phyloP scores from a whole-genome alignment of 2,888 invertebrate genomes.

The Bombylius major region DNA sequence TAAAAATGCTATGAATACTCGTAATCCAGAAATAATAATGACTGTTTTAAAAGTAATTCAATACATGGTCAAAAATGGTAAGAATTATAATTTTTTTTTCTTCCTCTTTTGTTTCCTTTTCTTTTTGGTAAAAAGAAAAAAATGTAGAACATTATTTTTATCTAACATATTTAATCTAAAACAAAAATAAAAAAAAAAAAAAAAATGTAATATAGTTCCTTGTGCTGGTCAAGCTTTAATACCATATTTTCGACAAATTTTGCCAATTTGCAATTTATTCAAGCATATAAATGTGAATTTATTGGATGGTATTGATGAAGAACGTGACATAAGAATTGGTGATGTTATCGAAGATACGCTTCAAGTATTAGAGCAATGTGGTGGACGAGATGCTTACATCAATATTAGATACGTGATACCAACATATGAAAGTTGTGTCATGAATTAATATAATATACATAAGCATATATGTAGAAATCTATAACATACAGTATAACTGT shows the following conservation, averaged over 20 bases:
- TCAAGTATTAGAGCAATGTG: slow-evolving; percentile 77
- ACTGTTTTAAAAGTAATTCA: slow-evolving; percentile 73
- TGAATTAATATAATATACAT: not conserved
- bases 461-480: too few species aligned
- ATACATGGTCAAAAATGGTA: slow-evolving; percentile 48
- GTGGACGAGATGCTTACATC: slow-evolving; percentile 91
- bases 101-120: not conserved
- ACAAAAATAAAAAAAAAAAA: too few species aligned
- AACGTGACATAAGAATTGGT: slow-evolving; percentile 71
- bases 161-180: not conserved
- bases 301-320: slow-evolving; percentile 80
- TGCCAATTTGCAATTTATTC: slow-evolving; percentile 79
- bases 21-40: slow-evolving; percentile 66
- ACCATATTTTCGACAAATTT: slow-evolving; percentile 88
- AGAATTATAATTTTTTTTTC: not conserved
- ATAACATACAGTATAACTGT: too few species aligned
- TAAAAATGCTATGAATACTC: slow-evolving; percentile 79
- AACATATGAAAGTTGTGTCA: slow-evolving; percentile 80
- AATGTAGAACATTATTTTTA: not conserved
- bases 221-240: slow-evolving; percentile 82
- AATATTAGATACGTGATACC: slow-evolving; percentile 98
- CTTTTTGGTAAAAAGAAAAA: not conserved
- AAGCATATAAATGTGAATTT: slow-evolving; percentile 54
- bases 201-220: slow-evolving; percentile 30
- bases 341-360: slow-evolving; percentile 88